These are phyloP conservation scores for Melanocharis versteri DNA, from an alignment of 2,113 vertebrate genomes.

Conservation along the genomic window DNA sequence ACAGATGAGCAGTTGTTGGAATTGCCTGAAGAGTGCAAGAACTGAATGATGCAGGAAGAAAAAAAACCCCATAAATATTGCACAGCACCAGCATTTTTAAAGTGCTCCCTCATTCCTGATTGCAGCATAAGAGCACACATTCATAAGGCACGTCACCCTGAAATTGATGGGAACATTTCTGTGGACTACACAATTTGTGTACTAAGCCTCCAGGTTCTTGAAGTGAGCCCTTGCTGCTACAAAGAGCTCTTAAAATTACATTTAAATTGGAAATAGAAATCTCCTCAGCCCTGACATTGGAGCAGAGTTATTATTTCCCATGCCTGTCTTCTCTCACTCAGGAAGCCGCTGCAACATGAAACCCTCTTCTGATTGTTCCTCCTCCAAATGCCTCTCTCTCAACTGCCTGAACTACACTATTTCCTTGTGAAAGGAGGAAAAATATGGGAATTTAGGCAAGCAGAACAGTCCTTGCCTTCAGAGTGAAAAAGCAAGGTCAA, in stretches of 20 bases:
- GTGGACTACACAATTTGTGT: slow-evolving; percentile 26
- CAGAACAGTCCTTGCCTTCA: not conserved
- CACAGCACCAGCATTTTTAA: not conserved
- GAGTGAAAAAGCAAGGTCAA: slow-evolving; percentile 2
- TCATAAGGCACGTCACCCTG: not conserved
- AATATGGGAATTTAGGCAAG: slow-evolving; percentile 1
- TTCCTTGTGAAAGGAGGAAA: slow-evolving; percentile 14
- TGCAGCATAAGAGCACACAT: not conserved
- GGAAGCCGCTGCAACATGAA: slow-evolving; percentile 32
- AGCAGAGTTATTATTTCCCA: slow-evolving; percentile 44
- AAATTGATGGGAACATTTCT: slow-evolving; percentile 25
- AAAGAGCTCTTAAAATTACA: slow-evolving; percentile 58
- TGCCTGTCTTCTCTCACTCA: slow-evolving; percentile 28
- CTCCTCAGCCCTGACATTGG: not conserved
- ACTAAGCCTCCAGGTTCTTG: slow-evolving; percentile 23
- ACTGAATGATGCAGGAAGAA: not conserved
- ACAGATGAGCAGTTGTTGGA: not conserved
- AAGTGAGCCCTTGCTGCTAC: not conserved
- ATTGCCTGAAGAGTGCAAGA: not conserved
- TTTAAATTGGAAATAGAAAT: slow-evolving; percentile 65
- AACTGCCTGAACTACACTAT: not conserved
- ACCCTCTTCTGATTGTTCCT: slow-evolving; percentile 44
- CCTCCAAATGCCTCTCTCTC: slow-evolving; percentile 23
- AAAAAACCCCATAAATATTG: slow-evolving; percentile 21
- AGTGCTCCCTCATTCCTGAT: slow-evolving; percentile 9